Base-by-base conservation (phyloP, 2,113 vertebrate species). In the Daphoenositta chrysoptera region DNA sequence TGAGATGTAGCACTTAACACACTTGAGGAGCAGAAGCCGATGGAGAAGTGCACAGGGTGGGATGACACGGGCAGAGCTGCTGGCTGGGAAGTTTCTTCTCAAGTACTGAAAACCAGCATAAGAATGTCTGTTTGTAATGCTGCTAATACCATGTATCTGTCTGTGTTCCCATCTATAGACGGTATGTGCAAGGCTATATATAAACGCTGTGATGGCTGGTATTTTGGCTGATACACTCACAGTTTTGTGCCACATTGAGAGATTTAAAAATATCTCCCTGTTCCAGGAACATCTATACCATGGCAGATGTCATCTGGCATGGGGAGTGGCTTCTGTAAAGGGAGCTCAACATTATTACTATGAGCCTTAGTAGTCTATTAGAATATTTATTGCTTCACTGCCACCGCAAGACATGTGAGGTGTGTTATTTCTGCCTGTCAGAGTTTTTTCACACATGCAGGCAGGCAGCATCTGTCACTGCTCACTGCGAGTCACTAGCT, bases 141-240 rank as follows among this genome's bases (percentile, higher is more conserved):
- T 77, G 66, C 75, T 96, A 73, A 93, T 96, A 70, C 92, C 89
- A 37, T 40, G 44, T 89, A 94, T 94, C 89, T 77, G 72, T 87
- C 95, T 86, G 10, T 69, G 79, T 96, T 96, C 86, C 90, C 93
- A 71, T 90, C 94, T 95, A 89, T 92, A 95, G 92, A 57, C 0
- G 45, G 78, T 93, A 92, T 92, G 93, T 87, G 65, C 87, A 81
- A 80, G 42, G 77, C 96, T 97, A 97, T 97, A 96, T 97, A 94
- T 97, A 97, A 94, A 78, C 1, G 31, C 75, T 85, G 40, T 81
- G 70, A 82, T 97, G 91, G 95, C 84, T 97, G 97, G 96, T 97
- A 97, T 97, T 97, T 97, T 96, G 97, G 97, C 96, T 97, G 96
- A 96, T 97, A 81, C 84, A 54, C 95, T 97, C 90, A 95, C 96